Evolutionary conservation across 2,113 vertebrate genomes (phyloP).

Genomic region (Electrona antarctica): DNA sequence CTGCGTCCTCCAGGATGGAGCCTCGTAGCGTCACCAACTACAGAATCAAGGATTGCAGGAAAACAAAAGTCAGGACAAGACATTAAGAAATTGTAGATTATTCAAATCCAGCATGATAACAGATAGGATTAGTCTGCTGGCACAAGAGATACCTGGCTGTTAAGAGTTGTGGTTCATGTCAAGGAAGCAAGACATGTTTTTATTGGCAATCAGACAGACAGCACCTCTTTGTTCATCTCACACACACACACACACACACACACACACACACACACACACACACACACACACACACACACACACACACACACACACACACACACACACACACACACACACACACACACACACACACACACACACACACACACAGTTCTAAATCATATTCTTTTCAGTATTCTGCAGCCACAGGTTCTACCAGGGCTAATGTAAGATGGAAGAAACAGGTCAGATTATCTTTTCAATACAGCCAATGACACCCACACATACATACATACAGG

Average conservation of each 20-base stretch:
- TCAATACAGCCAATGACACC: no score
- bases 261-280: no score
- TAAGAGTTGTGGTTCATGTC: no score
- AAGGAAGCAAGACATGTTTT: no score
- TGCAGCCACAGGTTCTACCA: no score
- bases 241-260: neutral
- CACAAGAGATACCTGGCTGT: no score
- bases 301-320: no score
- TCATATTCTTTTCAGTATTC: no score
- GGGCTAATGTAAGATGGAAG: no score
- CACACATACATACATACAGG: neutral
- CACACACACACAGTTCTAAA: neutral
- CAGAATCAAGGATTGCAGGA: neutral
- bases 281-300: no score
- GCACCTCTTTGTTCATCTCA: no score
- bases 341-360: neutral
- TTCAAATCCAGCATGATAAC: neutral
- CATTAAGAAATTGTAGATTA: neutral
- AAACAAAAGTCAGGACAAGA: neutral
- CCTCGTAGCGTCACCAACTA: constrained; percentile 91
- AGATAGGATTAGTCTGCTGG: neutral
- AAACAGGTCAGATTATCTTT: no score
- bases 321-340: constrained; percentile 8
- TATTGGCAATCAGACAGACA: neutral
- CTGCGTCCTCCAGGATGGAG: constrained; percentile 87